Base-by-base conservation (phyloP, 37 sponge, comb jelly and placozoan species). In the Theonella swinhoei region DNA sequence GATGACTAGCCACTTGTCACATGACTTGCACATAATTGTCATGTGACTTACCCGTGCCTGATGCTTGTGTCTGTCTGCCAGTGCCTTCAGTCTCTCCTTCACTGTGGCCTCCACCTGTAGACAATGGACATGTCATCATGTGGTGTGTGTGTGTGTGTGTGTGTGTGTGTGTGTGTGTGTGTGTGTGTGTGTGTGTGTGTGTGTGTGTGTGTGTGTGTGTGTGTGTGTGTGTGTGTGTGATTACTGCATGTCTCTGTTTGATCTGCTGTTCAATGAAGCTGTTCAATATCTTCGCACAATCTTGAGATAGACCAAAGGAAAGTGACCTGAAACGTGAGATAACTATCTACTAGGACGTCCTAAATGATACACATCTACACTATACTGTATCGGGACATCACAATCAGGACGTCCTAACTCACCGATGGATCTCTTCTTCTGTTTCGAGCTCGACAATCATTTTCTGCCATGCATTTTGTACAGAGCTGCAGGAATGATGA, bases 231-330 rank as follows among this genome's bases (percentile, higher is more conserved):
- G n/a, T n/a, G n/a, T n/a, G n/a, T n/a, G n/a, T n/a, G n/a, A n/a
- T 87, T 25, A 90, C 95, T 26, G 85, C 85, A 33, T 91, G 85
- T 82, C 95, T 75, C 59, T 73, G 85, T 41, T 90, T 94, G 32
- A 85, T 77, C 75, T 94, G 92, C 47, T 80, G 68, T 4, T 94
- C 95, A 23, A 80, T 75, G 63, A 94, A 91, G 11, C 19, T 34
- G 42, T 91, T 91, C 72, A 94, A 39, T 0, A 80, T 82, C 38
- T 84, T 87, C 42, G 68, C 33, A 29, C 80, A 71, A 43, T 91
- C 89, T 11, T 80, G 68, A 19, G 76, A 29, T 11, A 94, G 68
- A 34, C 28, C 64, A 5, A 19, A 36, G 39, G 69, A 33, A 24
- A 88, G 77, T 0, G 54, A 64, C 64, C 29, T 30, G 67, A 61